Evolutionary conservation across 2,797 vertebrate genomes (phyloP).

Genomic region (Bradypodion pumilum): DNA sequence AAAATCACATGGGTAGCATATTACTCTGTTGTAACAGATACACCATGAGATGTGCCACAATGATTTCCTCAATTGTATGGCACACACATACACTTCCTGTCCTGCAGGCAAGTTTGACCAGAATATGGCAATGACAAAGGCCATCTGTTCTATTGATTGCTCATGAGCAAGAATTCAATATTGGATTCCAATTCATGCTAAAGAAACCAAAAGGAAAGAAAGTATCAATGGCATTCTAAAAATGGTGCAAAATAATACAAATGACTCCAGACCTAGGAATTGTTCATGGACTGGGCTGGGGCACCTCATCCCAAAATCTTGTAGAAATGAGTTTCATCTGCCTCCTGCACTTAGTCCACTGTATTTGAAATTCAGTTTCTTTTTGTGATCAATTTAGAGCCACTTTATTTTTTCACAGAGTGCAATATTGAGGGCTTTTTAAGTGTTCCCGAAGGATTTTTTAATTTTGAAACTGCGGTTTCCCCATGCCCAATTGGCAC

Average conservation of each 20-base stretch:
- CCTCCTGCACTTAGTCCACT: neutral
- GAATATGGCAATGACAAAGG: neutral
- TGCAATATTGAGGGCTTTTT: neutral
- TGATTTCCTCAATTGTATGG: neutral
- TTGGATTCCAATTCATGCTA: neutral
- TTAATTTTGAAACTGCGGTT: neutral
- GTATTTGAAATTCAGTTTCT: neutral
- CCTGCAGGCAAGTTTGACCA: neutral
- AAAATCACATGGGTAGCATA: neutral
- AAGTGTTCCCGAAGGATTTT: neutral
- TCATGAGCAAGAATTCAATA: neutral
- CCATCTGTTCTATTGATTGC: neutral
- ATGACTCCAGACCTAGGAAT: too few relatives aligned
- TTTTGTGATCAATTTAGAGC: too few relatives aligned
- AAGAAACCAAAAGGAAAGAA: neutral
- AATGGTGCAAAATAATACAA: too few relatives aligned
- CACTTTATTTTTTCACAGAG: neutral
- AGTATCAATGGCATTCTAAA: neutral
- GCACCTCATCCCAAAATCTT: too few relatives aligned
- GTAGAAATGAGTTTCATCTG: too few relatives aligned
- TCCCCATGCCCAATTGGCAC: too few relatives aligned
- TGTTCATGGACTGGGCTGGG: too few relatives aligned
- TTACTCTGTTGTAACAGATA: neutral
- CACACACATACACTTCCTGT: neutral
- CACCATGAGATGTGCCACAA: neutral